These are phyloP conservation scores for Tauraco hartlaubi DNA, from an alignment of 2,797 vertebrate species.

Conservation along the genomic window DNA sequence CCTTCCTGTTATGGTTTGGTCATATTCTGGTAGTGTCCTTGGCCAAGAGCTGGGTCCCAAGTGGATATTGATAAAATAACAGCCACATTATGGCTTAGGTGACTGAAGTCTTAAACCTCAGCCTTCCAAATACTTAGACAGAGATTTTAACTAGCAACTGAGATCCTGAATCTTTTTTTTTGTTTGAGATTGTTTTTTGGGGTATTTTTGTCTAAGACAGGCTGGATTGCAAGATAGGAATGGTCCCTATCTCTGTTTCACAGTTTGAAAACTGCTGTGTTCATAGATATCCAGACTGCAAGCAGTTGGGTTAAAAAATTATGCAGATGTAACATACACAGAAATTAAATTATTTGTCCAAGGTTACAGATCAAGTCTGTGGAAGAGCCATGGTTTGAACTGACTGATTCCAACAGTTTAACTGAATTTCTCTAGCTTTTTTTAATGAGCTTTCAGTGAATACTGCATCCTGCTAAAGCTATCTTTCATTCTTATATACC, in stretches of 20 bases:
- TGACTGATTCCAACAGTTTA: neutral
- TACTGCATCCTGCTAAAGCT: neutral
- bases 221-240: neutral
- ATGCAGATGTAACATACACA: neutral
- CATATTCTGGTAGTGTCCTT: neutral
- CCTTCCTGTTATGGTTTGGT: neutral
- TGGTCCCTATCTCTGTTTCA: neutral
- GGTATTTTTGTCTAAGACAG: neutral
- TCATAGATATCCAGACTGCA: neutral
- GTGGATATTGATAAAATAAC: neutral
- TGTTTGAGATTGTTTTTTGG: neutral
- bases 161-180: neutral
- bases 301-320: neutral
- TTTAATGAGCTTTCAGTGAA: neutral
- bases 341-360: neutral
- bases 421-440: neutral
- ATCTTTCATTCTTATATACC: neutral
- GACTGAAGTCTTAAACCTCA: neutral
- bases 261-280: neutral
- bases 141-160: neutral
- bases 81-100: neutral
- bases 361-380: neutral
- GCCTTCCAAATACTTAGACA: neutral
- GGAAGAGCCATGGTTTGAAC: neutral
- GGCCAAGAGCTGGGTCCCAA: neutral